These are phyloP conservation scores for Menidia beryllina DNA, from an alignment of 2,113 vertebrate species.

Conservation along the genomic window DNA sequence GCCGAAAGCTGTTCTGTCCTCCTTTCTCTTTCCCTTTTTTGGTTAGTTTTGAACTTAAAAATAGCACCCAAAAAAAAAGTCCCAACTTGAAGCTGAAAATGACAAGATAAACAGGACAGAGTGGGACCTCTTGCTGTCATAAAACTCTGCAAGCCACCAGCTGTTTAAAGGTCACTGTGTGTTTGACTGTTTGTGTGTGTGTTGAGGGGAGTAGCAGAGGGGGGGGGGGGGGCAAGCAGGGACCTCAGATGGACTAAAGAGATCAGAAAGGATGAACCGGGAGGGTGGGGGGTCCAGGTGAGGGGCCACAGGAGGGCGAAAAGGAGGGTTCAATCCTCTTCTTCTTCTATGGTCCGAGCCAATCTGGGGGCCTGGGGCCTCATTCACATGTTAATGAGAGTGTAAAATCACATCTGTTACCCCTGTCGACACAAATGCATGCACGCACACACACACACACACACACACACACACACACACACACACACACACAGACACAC, in stretches of 20 bases:
- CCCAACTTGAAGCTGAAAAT: background rate
- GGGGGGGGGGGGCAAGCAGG: slow-evolving; percentile 88
- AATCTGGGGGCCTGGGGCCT: slow-evolving; percentile 89
- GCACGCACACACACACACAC: slow-evolving; percentile 38
- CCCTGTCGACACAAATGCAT: slow-evolving; percentile 64
- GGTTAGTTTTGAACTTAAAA: background rate
- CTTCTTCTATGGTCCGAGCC: slow-evolving; percentile 75
- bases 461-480: slow-evolving; percentile 40
- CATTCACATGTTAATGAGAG: slow-evolving; percentile 99
- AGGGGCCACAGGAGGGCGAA: slow-evolving; percentile 79
- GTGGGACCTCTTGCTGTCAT: slow-evolving; percentile 87
- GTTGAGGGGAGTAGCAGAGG: slow-evolving; percentile 78
- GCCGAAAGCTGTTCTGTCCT: background rate
- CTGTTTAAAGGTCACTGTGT: slow-evolving; percentile 82
- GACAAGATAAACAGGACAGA: slow-evolving; percentile 32
- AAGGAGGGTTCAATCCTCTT: slow-evolving; percentile 42
- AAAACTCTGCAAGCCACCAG: slow-evolving; percentile 93
- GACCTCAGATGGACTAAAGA: slow-evolving; percentile 97
- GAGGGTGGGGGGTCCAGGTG: slow-evolving; percentile 86
- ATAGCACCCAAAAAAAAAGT: too few relatives aligned
- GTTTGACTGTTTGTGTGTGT: slow-evolving; percentile 42
- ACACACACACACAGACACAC: slow-evolving; percentile 34
- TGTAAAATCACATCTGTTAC: slow-evolving; percentile 99
- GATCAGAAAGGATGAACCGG: slow-evolving; percentile 87
- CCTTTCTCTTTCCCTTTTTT: background rate